Base-by-base conservation (phyloP, 2,888 invertebrate genomes). In the Acronicta leporina region DNA sequence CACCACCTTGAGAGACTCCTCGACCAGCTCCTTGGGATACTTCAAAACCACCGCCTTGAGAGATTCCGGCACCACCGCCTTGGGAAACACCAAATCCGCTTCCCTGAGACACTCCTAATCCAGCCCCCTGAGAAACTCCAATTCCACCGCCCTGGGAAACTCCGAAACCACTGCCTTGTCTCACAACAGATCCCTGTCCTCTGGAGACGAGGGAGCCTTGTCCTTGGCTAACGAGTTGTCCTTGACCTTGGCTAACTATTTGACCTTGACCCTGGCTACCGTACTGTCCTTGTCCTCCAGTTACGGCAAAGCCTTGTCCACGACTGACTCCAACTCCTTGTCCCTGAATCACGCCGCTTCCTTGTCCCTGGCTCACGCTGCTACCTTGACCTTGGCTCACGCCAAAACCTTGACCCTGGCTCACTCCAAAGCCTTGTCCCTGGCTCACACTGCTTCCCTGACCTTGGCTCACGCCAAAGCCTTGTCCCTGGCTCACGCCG, bases 141-240 rank as follows among this genome's bases (percentile, higher is more conserved):
- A 73, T 64, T 0, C 82, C 82, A 44, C n/a, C 7, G 2, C 70
- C 63, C 57, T 78, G 79, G 27, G 50, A 62, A 0, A 79, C 50
- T 15, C 57, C 52, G 44, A 57, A 49, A 4, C 64, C 68, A 4
- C 35, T 15, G 2, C 68, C 71, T 14, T 62, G 63, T 5, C 15
- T 48, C 1, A 69, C 49, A 43, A 58, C 50, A n/a, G 42, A 35
- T 9, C 70, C 62, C 0, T 33, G 14, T 9, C 66, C 68, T 55
- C 52, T 58, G 4, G 13, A 14, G 1, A 65, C 14, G 4, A 20
- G 20, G 10, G 15, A 25, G 0, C 69, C 67, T 1, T 70, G 73
- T 55, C 75, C 78, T 35, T 56, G 68, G 10, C 40, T 49, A 13
- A 73, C 56, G 11, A 9, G 8, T 9, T 13, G 11, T 0, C 81